Evolutionary conservation across 1,140 invertebrate species (phyloP), one percentile per base, ranked within the genome.

Genomic region (Pentalonia nigronervosa): DNA sequence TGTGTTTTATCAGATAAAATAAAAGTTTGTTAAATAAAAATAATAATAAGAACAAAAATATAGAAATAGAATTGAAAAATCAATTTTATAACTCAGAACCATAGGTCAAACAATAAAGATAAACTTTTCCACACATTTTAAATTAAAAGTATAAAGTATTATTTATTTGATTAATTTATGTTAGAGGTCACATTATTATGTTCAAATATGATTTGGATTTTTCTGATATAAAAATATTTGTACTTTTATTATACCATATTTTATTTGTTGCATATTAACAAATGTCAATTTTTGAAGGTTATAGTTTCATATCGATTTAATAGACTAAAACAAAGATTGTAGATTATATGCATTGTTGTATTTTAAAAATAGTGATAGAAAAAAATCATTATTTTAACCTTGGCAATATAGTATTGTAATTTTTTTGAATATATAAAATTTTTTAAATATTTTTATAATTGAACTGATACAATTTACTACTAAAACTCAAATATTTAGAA

Each of bases 191-290:
- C 48, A 48, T 83, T 92, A 91, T 47, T 36, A 92, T 50, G 56
- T 9, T 94, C 1, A 60, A 56, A 93, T 90, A 60, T 56, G 21
- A 94, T 60, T 91, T 47, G 47, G 48, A n/a, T 93, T 41, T 91
- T 48, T 89, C 45, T 91, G 56, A 45, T 90, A 34, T 91, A 47
- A 91, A 41, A 92, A 92, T 48, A 23, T n/a, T 81, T 23, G 11
- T 67, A 92, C 86, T 81, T 90, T 76, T 91, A 87, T 48, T 67
- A 50, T 89, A 88, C 41, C 86, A 93, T 90, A 47, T 87, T 94
- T 50, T 48, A 91, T 91, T 94, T 94, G 90, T 94, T 56, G 21
- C 20, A 89, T 34, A 50, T 36, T 53, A 23, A n/a, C 34, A 89
- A 89, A 89, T 89, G 48, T 89, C 45, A 87, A 47, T 20, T 53